Percentiles rank a stretch among this genome's conserved stretches.
Evolutionary conservation across 2,797 vertebrate genomes (phyloP).

Genomic region (Echeneis naucrates): DNA sequence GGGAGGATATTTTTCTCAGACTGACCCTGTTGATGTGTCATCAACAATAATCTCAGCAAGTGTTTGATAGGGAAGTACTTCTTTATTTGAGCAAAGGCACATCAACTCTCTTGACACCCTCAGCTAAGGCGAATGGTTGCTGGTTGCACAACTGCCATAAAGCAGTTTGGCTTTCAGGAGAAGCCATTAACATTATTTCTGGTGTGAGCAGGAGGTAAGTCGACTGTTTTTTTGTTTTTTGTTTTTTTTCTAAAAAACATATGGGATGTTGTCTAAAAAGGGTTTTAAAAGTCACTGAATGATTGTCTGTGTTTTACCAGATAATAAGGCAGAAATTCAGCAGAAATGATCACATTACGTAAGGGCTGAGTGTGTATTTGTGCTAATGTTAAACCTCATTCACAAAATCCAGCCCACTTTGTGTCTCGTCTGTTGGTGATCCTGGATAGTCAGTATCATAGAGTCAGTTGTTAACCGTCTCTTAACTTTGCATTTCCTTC

Average conservation of each 20-base stretch:
- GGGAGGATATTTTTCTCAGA: constrained; percentile 75
- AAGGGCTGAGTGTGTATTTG: constrained; percentile 15
- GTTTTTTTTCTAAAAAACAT: too few relatives aligned
- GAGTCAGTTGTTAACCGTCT: background rate
- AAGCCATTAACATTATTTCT: too few relatives aligned
- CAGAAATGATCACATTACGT: too few relatives aligned
- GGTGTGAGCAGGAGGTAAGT: too few relatives aligned
- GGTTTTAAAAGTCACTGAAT: too few relatives aligned
- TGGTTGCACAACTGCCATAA: too few relatives aligned
- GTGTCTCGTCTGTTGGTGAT: constrained; percentile 2
- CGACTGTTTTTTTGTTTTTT: too few relatives aligned
- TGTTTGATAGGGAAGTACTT: constrained; percentile 76
- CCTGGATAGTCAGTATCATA: background rate
- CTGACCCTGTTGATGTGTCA: constrained; percentile 82
- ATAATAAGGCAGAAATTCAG: too few relatives aligned
- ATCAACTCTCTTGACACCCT: constrained; percentile 62
- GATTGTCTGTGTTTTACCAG: too few relatives aligned
- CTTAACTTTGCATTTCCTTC: background rate
- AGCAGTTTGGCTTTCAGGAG: too few relatives aligned
- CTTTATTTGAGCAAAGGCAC: constrained; percentile 72
- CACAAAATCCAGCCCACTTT: constrained; percentile 4
- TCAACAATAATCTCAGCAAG: constrained; percentile 76
- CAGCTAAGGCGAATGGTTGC: constrained; percentile 64
- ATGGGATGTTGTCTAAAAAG: too few relatives aligned
- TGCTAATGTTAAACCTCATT: background rate